Evolutionary conservation across 1,140 invertebrate species (phyloP), one percentile per base, ranked within the genome.

Genomic region (Calephelis nemesis): DNA sequence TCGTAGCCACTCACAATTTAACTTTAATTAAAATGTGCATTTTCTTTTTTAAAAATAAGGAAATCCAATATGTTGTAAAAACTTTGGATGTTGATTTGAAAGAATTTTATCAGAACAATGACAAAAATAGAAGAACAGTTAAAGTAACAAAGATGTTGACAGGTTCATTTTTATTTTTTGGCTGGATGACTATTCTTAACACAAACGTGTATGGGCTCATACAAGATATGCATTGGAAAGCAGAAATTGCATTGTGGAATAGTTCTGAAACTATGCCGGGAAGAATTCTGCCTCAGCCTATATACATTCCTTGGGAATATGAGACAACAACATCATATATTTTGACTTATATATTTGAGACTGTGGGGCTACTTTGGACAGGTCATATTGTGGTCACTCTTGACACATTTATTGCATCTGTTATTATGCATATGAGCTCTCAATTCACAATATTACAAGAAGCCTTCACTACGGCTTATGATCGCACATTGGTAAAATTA

Each of bases 351-450:
- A 65, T 83, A 9, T 68, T 91, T 19, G 88, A 91, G 73, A 86
- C 87, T 7, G 62, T 88, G 9, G 88, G 88, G 1, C 73, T 91
- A 6, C 73, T 91, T n/a, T 91, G 88, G 88, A 91, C 87, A 7
- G 88, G 88, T 7, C 88, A 91, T 54, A 91, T 91, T 15, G 88
- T 91, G 30, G 88, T 91, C 85, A 84, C 79, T 1, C 85, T 90
- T 45, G 88, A 91, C 54, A 90, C 88, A 7, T 86, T 91, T 63
- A 88, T 91, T 52, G 88, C 83, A 7, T 86, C 88, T 8, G 67
- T 91, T 10, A 88, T 91, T 60, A 72, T 90, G 4, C 88, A 91
- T 39, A 91, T 91, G 87, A 88, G 87, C 49, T 76, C 75, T 7
- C 87, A 91, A 62, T 91, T 89, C 52, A 68, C 70, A 10, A 88